Evolutionary conservation across 2,113 vertebrate genomes (phyloP).

Genomic region (Oncorhynchus nerka): DNA sequence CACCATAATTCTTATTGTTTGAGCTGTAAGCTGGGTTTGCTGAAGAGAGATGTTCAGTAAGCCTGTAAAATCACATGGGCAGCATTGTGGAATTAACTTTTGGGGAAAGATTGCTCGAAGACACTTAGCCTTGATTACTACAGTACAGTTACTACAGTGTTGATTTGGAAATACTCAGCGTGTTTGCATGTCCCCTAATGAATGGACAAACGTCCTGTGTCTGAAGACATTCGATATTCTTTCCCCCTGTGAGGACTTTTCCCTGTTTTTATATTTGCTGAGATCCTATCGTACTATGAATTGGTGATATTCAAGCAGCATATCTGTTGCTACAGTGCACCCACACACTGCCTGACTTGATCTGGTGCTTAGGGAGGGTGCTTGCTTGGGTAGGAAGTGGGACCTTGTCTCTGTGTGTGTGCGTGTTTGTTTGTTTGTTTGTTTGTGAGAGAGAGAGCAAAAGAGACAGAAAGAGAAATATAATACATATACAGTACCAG

Average conservation of each 20-base stretch:
- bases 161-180: not conserved
- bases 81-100: not conserved
- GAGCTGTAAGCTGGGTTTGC: slow-evolving; percentile 8
- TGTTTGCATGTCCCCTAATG: too few relatives aligned
- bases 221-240: too few relatives aligned
- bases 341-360: slow-evolving; percentile 17
- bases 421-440: too few relatives aligned
- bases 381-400: not conserved
- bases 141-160: not conserved
- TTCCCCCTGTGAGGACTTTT: not conserved
- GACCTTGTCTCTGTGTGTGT: not conserved
- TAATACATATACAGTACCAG: not conserved
- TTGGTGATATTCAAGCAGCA: not conserved
- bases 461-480: not conserved
- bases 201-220: too few relatives aligned
- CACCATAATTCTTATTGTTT: not conserved
- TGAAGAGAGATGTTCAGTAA: slow-evolving; percentile 28
- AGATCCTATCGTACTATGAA: not conserved
- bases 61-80: slow-evolving; percentile 13
- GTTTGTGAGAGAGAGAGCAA: too few relatives aligned
- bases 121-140: slow-evolving; percentile 12
- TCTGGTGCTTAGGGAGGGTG: not conserved
- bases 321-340: not conserved
- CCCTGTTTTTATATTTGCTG: not conserved
- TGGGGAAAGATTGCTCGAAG: not conserved